phyloP scores from a whole-genome alignment of 1,140 invertebrate genomes.

The Metopolophium dirhodum region DNA sequence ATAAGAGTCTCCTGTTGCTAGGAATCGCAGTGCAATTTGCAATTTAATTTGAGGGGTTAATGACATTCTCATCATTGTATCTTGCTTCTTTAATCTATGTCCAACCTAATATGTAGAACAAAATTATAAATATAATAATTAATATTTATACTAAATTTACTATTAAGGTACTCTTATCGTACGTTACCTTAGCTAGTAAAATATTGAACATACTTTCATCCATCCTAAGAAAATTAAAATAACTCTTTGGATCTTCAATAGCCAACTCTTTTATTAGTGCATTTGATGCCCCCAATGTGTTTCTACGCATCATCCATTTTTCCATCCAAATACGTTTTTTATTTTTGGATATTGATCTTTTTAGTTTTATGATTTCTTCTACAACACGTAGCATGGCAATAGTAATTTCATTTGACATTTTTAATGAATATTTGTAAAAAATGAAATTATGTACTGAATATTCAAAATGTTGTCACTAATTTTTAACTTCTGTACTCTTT shows the following conservation, averaged over 20 bases:
- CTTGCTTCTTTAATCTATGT: conserved; percentile 57
- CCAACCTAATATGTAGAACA: conserved; percentile 54
- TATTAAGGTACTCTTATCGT: conserved; percentile 26
- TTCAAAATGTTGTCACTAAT: too few relatives aligned
- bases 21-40: conserved; percentile 60
- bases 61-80: conserved; percentile 60
- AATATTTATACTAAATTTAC: not conserved
- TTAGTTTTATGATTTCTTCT: too few relatives aligned
- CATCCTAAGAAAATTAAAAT: conserved; percentile 13
- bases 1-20: conserved; percentile 60
- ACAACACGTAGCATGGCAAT: too few relatives aligned
- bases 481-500: too few relatives aligned
- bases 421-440: too few relatives aligned
- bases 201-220: conserved; percentile 24
- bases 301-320: too few relatives aligned
- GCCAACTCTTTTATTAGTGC: conserved; percentile 40
- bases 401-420: too few relatives aligned
- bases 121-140: conserved; percentile 25
- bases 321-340: too few relatives aligned
- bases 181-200: conserved; percentile 33
- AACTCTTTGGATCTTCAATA: conserved; percentile 44
- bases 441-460: too few relatives aligned
- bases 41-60: conserved; percentile 59
- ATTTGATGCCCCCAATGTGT: too few relatives aligned
- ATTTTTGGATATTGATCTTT: too few relatives aligned